Evolutionary conservation across 2,797 vertebrate genomes (phyloP).

Genomic region (Periophthalmus magnuspinnatus): DNA sequence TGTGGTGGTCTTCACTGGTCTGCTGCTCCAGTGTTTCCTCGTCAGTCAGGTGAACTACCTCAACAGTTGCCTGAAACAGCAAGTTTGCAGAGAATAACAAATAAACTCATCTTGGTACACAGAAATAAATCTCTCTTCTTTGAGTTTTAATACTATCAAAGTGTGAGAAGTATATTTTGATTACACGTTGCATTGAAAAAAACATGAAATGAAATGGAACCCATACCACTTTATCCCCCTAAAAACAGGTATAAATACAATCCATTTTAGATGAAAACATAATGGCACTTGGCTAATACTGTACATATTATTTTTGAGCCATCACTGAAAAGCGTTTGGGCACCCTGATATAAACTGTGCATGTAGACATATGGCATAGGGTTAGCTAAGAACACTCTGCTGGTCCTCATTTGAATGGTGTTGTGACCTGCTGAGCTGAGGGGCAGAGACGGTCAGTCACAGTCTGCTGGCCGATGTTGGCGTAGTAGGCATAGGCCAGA

Average conservation of each 20-base stretch:
- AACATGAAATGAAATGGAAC: no score
- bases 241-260: no score
- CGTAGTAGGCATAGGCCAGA: slow-evolving; percentile 81
- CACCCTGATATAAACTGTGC: neutral
- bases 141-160: neutral
- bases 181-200: no score
- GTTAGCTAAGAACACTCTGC: neutral
- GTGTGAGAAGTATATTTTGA: no score
- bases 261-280: no score
- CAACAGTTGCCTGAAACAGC: slow-evolving; percentile 71
- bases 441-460: slow-evolving; percentile 63
- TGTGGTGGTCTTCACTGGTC: slow-evolving; percentile 76
- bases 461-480: slow-evolving; percentile 80
- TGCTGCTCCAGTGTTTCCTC: slow-evolving; percentile 74
- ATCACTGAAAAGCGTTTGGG: no score
- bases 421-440: slow-evolving; percentile 72
- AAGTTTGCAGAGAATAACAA: neutral
- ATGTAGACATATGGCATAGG: neutral
- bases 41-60: slow-evolving; percentile 74
- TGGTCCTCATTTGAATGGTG: neutral
- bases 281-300: no score
- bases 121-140: neutral
- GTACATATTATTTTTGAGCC: no score
- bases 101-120: neutral
- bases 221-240: no score